Percentiles rank a stretch among this genome's conserved stretches.
Conservation (phyloP, 2,888 invertebrate genomes). For the Allygus modestus region DNA sequence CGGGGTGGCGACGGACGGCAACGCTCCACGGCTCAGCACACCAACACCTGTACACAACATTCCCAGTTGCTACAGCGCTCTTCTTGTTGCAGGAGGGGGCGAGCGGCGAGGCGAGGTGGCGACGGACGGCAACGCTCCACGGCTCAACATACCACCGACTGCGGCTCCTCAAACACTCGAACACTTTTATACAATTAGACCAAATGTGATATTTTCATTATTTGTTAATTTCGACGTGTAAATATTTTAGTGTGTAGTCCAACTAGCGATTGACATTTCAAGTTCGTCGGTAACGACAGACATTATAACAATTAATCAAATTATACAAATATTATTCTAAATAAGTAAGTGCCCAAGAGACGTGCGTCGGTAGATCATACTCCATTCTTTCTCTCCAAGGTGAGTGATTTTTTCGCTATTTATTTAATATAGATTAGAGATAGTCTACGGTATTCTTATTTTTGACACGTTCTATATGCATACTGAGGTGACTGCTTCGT, state of each 20-base stretch:
- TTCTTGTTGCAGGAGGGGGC: conserved; percentile 56
- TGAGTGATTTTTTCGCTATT: background rate
- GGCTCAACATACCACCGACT: background rate
- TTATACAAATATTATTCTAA: conserved; percentile 64
- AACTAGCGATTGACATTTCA: conserved; percentile 53
- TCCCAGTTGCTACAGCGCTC: too few relatives aligned
- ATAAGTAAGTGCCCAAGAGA: conserved; percentile 62
- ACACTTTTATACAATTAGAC: conserved; percentile 61
- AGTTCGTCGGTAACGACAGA: conserved; percentile 46
- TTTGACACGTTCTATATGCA: too few relatives aligned
- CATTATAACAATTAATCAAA: conserved; percentile 52
- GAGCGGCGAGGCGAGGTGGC: conserved; percentile 16
- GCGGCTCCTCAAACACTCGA: conserved; percentile 17
- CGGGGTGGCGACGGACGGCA: too few relatives aligned
- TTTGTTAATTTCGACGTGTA: conserved; percentile 61
- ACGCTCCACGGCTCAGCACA: too few relatives aligned
- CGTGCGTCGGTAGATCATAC: conserved; percentile 28
- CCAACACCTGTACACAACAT: too few relatives aligned
- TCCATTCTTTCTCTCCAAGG: conserved; percentile 48
- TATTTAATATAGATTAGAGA: too few relatives aligned
- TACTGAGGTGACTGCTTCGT: too few relatives aligned
- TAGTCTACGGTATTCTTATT: too few relatives aligned
- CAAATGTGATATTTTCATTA: conserved; percentile 63
- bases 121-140: background rate
- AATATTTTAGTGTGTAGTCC: conserved; percentile 60